Conservation (phyloP, 2,113 vertebrate species). For the Hippocampus zosterae region DNA sequence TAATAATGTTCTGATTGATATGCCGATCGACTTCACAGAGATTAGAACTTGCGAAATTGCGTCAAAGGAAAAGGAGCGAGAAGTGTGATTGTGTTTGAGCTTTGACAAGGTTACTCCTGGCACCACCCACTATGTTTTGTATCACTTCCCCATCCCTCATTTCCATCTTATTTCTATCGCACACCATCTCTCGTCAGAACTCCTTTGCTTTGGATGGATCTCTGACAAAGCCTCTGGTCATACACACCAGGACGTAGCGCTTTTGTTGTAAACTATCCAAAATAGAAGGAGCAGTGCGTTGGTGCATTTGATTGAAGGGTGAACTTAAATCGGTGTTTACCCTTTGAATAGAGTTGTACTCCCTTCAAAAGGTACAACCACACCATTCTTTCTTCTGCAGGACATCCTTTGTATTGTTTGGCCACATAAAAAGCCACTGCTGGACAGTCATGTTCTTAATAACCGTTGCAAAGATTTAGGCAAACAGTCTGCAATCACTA, state of each 20-base stretch:
- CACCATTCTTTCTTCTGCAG: background rate
- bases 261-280: background rate
- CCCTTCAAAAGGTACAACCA: background rate
- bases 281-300: background rate
- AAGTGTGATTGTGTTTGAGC: conserved; percentile 23
- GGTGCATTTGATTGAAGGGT: background rate
- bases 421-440: background rate
- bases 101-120: conserved; percentile 24
- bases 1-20: conserved; percentile 42
- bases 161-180: conserved; percentile 31
- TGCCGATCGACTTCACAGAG: conserved; percentile 21
- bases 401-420: background rate
- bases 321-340: background rate
- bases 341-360: background rate
- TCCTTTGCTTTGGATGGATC: conserved; percentile 29
- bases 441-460: background rate
- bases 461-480: background rate
- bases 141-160: conserved; percentile 33
- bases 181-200: conserved; percentile 36
- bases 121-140: conserved; percentile 31
- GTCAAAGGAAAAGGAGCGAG: conserved; percentile 3
- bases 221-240: conserved; percentile 23
- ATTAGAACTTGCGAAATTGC: conserved; percentile 11
- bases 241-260: background rate
- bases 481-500: background rate